These are phyloP conservation scores for Notocelia uddmanniana DNA, from an alignment of 2,888 invertebrate species.

Conservation along the genomic window DNA sequence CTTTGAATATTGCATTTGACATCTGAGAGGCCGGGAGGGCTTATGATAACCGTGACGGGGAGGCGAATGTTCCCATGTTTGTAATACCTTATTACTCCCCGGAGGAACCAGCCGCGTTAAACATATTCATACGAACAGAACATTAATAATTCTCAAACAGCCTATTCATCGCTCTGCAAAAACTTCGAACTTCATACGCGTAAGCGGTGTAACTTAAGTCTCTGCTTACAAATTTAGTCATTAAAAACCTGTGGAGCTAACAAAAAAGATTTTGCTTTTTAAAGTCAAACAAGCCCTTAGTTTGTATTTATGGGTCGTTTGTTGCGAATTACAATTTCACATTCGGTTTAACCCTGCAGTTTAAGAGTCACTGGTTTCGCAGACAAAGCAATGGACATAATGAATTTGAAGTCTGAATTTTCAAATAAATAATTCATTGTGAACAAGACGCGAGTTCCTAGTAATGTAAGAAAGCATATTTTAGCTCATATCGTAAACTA, in stretches of 20 bases:
- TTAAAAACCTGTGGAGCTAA: slow-evolving; percentile 59
- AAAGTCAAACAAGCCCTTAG: slow-evolving; percentile 62
- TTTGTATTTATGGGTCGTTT: slow-evolving; percentile 63
- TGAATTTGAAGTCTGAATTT: slow-evolving; percentile 73
- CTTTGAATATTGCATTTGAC: slow-evolving; percentile 77
- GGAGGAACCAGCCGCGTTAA: slow-evolving; percentile 39
- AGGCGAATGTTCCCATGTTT: slow-evolving; percentile 57
- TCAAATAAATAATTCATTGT: slow-evolving; percentile 82
- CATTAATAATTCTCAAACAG: slow-evolving; percentile 32
- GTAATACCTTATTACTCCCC: slow-evolving; percentile 57
- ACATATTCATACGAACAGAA: slow-evolving; percentile 31
- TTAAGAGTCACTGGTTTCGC: slow-evolving; percentile 59
- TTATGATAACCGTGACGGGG: slow-evolving; percentile 61
- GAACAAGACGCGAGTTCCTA: slow-evolving; percentile 68
- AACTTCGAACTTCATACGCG: slow-evolving; percentile 28
- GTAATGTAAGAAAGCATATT: slow-evolving; percentile 77
- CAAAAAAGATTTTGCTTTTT: slow-evolving; percentile 53
- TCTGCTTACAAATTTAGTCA: slow-evolving; percentile 60
- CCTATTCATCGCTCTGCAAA: slow-evolving; percentile 32
- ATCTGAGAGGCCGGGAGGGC: slow-evolving; percentile 65
- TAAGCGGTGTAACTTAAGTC: too few species aligned
- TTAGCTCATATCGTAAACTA: slow-evolving; percentile 80
- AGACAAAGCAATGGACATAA: slow-evolving; percentile 69
- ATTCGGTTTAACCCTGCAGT: slow-evolving; percentile 60
- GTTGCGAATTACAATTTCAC: slow-evolving; percentile 69